phyloP scores from a whole-genome alignment of 2,888 invertebrate species.

The Pandemis heparana region DNA sequence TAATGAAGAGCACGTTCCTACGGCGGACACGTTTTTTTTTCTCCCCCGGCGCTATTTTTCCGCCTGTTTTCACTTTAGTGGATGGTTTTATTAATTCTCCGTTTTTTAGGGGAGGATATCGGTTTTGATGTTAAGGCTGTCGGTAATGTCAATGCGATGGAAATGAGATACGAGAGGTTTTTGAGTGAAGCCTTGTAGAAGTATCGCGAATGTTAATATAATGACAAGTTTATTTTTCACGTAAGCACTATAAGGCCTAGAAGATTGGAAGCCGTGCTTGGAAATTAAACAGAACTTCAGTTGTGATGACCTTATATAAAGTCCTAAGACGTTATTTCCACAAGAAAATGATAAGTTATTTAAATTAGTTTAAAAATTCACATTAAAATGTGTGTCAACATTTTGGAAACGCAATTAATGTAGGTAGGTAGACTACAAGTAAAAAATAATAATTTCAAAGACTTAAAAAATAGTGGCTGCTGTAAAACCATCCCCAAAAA shows the following conservation, averaged over 20 bases:
- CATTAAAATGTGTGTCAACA: too few relatives aligned
- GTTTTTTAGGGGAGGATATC: slow-evolving; percentile 23
- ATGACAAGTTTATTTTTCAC: too few relatives aligned
- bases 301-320: too few relatives aligned
- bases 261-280: too few relatives aligned
- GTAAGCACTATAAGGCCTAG: too few relatives aligned
- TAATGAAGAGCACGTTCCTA: slow-evolving; percentile 82
- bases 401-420: too few relatives aligned
- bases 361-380: too few relatives aligned
- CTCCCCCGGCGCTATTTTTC: slow-evolving; percentile 76
- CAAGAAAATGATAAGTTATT: too few relatives aligned
- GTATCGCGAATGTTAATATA: neutral
- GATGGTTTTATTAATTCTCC: slow-evolving; percentile 80
- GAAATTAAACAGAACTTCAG: too few relatives aligned
- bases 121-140: slow-evolving; percentile 14
- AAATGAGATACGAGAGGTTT: neutral
- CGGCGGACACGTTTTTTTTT: slow-evolving; percentile 70
- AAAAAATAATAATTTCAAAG: neutral
- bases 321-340: too few relatives aligned
- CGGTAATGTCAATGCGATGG: neutral
- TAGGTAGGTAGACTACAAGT: too few relatives aligned
- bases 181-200: neutral
- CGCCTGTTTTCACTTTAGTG: slow-evolving; percentile 81
- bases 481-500: neutral
- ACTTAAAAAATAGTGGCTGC: neutral